Base-by-base conservation (phyloP, 2,888 invertebrate genomes). In the Spicauda simplicius region DNA sequence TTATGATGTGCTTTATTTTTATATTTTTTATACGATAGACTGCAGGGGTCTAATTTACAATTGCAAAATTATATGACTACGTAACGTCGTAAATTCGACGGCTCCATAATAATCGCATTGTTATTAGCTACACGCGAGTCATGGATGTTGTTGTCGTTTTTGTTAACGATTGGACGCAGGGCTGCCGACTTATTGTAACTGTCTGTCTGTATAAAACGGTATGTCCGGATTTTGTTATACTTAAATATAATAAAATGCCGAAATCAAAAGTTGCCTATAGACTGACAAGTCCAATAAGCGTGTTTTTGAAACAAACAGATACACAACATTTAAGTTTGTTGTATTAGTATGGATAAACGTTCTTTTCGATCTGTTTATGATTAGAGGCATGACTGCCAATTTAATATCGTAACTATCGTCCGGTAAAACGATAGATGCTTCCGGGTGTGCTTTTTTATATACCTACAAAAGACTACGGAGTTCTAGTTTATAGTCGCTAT, bases 61-160 rank as follows among this genome's bases (percentile, higher is more conserved):
- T 33, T 33, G 33, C 25, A 64, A 57, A 57, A 48, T 33, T 64
- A 48, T 45, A 7, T 4, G 19, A 20, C 20, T 57, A 64, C 57
- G 53, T 59, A 59, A 65, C 59, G 65, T 59, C 65, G 58, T 65
- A 65, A 64, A 59, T 59, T 65, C 58, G 41, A 64, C 52, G 64
- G 45, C 53, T 59, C 52, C 50, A 59, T 65, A 59, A 65, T 65
- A 65, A 59, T 45, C 37, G 65, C 65, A 5, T 53, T 45, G 65
- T 59, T 65, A 59, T 59, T 65, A 65, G 41, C 30, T 45, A 59
- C 58, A 65, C 59, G 65, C 58, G 65, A 65, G 59, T 65, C 59
- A 41, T 52, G 37, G 64, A 30, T 41, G 58, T 16, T 58, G 58
- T 57, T 41, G 59, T 50, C 7, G 14, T 53, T 61, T 25, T 61